Evolutionary conservation across 2,797 vertebrate genomes (phyloP).

Genomic region (Esox masquinongy): DNA sequence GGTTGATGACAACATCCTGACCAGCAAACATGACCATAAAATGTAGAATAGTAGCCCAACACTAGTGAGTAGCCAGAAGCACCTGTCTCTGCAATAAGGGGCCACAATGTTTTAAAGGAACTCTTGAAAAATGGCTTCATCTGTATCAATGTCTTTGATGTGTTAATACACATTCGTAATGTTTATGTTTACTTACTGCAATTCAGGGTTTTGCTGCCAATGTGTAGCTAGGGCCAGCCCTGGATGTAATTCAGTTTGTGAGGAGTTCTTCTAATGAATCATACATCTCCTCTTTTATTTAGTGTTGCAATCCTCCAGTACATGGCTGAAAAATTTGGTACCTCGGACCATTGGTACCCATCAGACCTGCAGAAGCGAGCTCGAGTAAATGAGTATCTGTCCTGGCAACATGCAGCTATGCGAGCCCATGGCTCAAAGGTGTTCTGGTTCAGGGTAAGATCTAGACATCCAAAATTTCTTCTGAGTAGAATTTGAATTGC

Average conservation of each 20-base stretch:
- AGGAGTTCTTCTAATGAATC: neutral
- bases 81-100: too few species aligned
- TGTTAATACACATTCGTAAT: too few species aligned
- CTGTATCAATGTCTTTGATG: too few species aligned
- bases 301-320: conserved; percentile 89
- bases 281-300: conserved; percentile 8
- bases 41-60: too few species aligned
- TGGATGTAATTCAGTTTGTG: neutral
- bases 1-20: too few species aligned
- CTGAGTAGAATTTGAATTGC: neutral
- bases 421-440: conserved; percentile 73
- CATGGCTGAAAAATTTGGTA: conserved; percentile 77
- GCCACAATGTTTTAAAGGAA: too few species aligned
- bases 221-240: too few species aligned
- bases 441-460: conserved; percentile 79
- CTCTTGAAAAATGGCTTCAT: too few species aligned
- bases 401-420: conserved; percentile 85
- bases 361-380: conserved; percentile 82
- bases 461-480: neutral
- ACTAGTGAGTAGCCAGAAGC: too few species aligned
- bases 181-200: too few species aligned
- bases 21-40: too few species aligned
- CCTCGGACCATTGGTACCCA: conserved; percentile 89
- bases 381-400: conserved; percentile 84
- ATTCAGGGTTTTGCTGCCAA: too few species aligned